phyloP scores from a whole-genome alignment of 2,113 vertebrate species.

The Spea bombifrons region DNA sequence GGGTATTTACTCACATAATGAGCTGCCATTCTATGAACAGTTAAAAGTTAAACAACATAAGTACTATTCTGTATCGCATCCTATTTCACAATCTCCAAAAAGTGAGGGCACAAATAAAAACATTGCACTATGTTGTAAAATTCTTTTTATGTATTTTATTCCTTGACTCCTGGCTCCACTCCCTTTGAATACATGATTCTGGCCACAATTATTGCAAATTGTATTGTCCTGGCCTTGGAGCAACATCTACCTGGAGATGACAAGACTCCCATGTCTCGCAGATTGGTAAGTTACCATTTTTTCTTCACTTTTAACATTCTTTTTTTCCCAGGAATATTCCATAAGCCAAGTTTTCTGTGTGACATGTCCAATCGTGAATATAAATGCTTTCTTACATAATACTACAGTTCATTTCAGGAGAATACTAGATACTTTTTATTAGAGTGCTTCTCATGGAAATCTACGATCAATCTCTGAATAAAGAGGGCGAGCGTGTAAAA shows the following conservation, averaged over 20 bases:
- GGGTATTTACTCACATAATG: too few relatives aligned
- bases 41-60: too few relatives aligned
- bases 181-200: constrained; percentile 98
- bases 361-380: not conserved
- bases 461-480: too few relatives aligned
- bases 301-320: not conserved
- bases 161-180: constrained; percentile 79
- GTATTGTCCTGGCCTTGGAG: constrained; percentile 92
- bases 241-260: constrained; percentile 94
- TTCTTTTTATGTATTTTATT: constrained; percentile 50
- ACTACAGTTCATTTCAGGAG: not conserved
- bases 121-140: not conserved
- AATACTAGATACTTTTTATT: too few relatives aligned
- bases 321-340: not conserved
- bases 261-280: constrained; percentile 95
- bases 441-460: too few relatives aligned
- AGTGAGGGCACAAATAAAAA: not conserved
- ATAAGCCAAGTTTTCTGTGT: not conserved
- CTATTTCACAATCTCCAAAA: not conserved
- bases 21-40: too few relatives aligned
- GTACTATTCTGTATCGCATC: too few relatives aligned
- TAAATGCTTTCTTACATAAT: not conserved
- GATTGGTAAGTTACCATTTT: constrained; percentile 75
- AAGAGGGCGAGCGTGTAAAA: too few relatives aligned
- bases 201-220: constrained; percentile 96